phyloP scores from a whole-genome alignment of 1,140 invertebrate species.

The Cryptotermes secundus region DNA sequence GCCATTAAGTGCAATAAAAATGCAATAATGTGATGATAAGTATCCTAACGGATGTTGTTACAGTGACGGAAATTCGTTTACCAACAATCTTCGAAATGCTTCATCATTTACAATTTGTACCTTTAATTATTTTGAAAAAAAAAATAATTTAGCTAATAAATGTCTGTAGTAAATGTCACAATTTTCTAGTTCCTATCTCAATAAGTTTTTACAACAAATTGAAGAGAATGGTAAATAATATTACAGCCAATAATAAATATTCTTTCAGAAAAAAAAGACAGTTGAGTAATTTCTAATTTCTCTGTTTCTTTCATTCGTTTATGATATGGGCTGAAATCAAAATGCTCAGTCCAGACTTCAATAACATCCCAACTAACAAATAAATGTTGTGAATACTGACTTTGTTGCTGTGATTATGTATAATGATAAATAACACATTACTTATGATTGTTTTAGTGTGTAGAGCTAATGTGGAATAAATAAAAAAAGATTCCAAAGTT shows the following conservation, averaged over 20 bases:
- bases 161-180: constrained; percentile 32
- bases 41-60: background rate
- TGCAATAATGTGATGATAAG: background rate
- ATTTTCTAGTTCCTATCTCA: constrained; percentile 33
- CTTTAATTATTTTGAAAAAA: background rate
- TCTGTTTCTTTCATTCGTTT: background rate
- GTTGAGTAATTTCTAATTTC: background rate
- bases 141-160: constrained; percentile 30
- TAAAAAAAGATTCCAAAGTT: constrained; percentile 46
- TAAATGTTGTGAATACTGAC: constrained; percentile 57
- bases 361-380: constrained; percentile 42
- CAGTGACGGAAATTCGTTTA: background rate
- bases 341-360: background rate
- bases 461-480: constrained; percentile 51
- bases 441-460: constrained; percentile 44
- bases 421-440: constrained; percentile 46
- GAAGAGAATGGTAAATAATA: background rate
- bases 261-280: background rate
- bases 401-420: constrained; percentile 58
- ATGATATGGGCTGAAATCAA: background rate
- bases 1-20: no score
- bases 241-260: background rate
- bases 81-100: background rate
- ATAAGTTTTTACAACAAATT: background rate
- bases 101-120: background rate